These are phyloP conservation scores for Sinocyclocheilus anophthalmus DNA, from an alignment of 2,113 vertebrate species.

Conservation along the genomic window DNA sequence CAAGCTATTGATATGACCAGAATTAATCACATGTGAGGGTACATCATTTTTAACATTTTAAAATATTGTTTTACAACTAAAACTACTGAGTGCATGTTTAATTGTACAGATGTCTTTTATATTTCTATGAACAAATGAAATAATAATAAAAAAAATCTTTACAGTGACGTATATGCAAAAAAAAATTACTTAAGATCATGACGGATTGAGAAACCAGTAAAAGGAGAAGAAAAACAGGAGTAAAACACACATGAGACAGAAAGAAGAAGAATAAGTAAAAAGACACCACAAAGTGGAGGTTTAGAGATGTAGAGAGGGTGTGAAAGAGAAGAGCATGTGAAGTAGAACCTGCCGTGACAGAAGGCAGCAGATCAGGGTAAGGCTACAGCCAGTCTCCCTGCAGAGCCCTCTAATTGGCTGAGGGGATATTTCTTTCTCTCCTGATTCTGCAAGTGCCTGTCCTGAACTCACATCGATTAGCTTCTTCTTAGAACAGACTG, in stretches of 20 bases:
- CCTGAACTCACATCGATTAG: slow-evolving; percentile 69
- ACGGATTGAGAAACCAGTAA: no score
- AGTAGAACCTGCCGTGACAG: slow-evolving; percentile 24
- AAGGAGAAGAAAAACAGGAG: background rate
- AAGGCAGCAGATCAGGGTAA: background rate
- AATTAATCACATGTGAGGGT: no score
- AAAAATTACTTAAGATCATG: background rate
- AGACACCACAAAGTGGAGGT: background rate
- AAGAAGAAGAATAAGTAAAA: background rate
- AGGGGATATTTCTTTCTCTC: slow-evolving; percentile 55
- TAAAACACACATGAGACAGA: background rate
- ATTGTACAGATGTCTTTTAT: no score
- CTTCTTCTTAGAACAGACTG: slow-evolving; percentile 52
- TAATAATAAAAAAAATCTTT: background rate
- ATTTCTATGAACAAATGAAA: no score
- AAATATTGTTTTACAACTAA: no score
- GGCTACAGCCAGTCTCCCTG: slow-evolving; percentile 6
- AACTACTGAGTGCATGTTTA: no score
- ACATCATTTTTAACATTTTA: no score
- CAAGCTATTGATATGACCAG: background rate
- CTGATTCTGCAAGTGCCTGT: slow-evolving; percentile 49
- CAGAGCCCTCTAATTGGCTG: slow-evolving; percentile 62
- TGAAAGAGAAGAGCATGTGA: background rate
- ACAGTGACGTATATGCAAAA: no score
- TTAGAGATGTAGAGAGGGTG: background rate